Evolutionary conservation across 2,113 vertebrate species (phyloP).

Genomic region (Alouatta palliata): DNA sequence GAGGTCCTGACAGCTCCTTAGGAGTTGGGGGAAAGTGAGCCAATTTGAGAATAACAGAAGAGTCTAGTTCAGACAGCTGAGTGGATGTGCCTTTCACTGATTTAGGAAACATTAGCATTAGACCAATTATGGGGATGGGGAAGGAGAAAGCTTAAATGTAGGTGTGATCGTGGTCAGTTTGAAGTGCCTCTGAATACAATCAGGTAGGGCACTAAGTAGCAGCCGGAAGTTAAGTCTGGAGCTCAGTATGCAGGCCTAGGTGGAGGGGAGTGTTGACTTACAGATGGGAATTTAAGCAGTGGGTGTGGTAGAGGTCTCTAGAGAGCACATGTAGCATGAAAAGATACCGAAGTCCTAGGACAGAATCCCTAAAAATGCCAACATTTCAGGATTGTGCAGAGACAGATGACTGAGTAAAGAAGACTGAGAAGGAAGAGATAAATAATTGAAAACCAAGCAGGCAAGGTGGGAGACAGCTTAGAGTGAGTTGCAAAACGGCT

Average conservation of each 20-base stretch:
- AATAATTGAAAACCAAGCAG: not conserved
- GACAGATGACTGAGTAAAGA: not conserved
- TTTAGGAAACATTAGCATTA: not conserved
- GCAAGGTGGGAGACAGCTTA: fast-evolving
- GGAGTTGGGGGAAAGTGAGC: not conserved
- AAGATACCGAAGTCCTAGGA: not conserved
- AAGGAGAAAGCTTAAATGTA: not conserved
- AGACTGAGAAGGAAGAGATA: not conserved
- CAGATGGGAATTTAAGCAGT: fast-evolving
- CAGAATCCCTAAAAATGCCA: not conserved
- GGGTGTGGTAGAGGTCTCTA: fast-evolving
- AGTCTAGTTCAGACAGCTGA: not conserved
- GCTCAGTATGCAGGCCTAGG: fast-evolving
- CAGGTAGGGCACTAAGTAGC: too few species aligned
- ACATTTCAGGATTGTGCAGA: not conserved
- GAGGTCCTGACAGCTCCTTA: not conserved
- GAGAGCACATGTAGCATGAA: not conserved
- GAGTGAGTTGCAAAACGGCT: fast-evolving
- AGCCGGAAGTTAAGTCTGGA: not conserved
- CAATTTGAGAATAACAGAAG: fast-evolving
- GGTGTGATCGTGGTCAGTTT: not conserved
- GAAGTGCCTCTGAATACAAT: not conserved
- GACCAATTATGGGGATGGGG: not conserved
- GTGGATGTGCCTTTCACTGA: not conserved
- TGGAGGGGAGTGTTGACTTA: not conserved